Conservation (phyloP, 23 tunicate species). For the Botrylloides violaceus region DNA sequence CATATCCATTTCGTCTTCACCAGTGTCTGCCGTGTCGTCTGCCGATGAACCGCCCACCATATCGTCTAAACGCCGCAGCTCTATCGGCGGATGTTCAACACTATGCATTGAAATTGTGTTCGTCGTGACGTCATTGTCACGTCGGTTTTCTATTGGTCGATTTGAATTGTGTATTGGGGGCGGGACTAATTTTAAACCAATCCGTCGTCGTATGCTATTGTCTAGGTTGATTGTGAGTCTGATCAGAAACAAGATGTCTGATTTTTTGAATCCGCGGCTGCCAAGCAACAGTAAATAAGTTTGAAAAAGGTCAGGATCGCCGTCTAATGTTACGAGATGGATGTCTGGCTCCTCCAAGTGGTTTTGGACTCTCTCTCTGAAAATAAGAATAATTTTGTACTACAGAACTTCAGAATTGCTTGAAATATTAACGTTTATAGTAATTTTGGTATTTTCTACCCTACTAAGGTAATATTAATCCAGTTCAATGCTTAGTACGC, state of each 20-base stretch:
- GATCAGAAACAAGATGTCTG: background rate
- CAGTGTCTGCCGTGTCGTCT: too few species aligned
- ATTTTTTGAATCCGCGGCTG: slow-evolving; percentile 11
- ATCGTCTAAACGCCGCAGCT: too few species aligned
- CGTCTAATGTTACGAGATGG: slow-evolving; percentile 37
- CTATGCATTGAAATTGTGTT: too few species aligned
- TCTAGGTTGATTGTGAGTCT: slow-evolving; percentile 71
- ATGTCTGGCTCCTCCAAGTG: background rate
- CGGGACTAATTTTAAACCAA: slow-evolving; percentile 31
- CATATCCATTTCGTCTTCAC: too few species aligned
- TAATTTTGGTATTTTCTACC: too few species aligned
- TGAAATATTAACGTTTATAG: too few species aligned
- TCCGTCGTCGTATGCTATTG: slow-evolving; percentile 32
- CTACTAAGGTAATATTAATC: too few species aligned
- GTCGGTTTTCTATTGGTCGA: background rate
- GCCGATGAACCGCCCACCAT: too few species aligned
- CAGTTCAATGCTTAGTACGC: too few species aligned
- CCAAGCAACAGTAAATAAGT: slow-evolving; percentile 12
- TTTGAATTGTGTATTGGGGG: background rate
- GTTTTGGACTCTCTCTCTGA: background rate
- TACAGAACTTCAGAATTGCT: too few species aligned
- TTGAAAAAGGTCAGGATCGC: slow-evolving; percentile 36
- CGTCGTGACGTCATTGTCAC: background rate
- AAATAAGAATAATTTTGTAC: background rate
- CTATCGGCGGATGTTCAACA: too few species aligned